Evolutionary conservation across 2,797 vertebrate genomes (phyloP).

Genomic region (Anisognathus igniventris): DNA sequence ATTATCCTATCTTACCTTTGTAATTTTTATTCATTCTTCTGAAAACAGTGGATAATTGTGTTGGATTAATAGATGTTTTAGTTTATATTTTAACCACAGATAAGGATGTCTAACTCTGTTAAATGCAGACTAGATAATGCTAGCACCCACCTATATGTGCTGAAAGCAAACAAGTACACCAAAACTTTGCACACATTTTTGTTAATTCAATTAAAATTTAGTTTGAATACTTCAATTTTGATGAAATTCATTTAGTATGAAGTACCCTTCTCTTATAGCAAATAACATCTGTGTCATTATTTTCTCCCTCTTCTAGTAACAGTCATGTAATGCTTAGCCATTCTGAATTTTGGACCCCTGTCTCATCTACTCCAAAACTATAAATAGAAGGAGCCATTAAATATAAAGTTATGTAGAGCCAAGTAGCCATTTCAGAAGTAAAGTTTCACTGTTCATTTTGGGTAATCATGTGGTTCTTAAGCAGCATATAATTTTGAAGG

Average conservation of each 20-base stretch:
- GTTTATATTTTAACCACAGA: constrained; percentile 7
- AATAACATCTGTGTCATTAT: neutral
- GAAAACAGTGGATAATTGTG: neutral
- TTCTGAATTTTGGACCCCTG: neutral
- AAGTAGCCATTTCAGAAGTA: neutral
- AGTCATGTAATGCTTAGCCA: neutral
- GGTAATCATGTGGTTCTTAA: neutral
- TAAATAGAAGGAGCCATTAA: neutral
- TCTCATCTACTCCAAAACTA: neutral
- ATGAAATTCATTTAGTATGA: neutral
- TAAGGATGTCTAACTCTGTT: neutral
- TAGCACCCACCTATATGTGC: neutral
- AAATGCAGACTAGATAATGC: neutral
- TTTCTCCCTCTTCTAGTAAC: neutral
- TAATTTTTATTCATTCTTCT: neutral
- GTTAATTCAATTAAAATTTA: neutral
- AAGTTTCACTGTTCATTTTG: neutral
- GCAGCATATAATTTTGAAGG: neutral
- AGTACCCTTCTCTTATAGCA: neutral
- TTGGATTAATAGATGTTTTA: neutral
- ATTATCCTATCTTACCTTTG: neutral
- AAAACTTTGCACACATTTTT: neutral
- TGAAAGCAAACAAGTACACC: neutral
- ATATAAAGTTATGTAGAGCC: neutral
- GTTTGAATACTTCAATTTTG: neutral